Evolutionary conservation across 2,888 invertebrate species (phyloP), one percentile per base, ranked within the genome.

Genomic region (Clepsis dumicolana): DNA sequence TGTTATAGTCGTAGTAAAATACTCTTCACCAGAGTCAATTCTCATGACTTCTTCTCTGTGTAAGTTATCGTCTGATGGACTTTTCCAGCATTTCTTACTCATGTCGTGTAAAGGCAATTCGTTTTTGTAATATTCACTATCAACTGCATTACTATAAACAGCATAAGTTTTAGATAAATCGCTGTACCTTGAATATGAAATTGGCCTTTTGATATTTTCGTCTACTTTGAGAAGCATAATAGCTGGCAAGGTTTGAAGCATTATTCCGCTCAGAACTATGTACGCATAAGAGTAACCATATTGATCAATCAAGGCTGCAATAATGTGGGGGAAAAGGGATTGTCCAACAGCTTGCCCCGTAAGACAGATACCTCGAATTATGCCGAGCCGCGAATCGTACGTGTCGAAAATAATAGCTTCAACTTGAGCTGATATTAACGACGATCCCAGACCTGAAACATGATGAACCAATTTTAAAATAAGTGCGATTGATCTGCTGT

Each of bases 341-440:
- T 91, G 89, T 35, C 93, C 94, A 18, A 93, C 71, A 12, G 94
- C 93, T 84, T 94, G 94, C 1, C 91, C 93, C 3, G 88, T 81
- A 62, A 87, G 90, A 72, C 90, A 90, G 53, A 91, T 62, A 24
- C 89, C 89, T 72, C 90, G 83, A 53, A 94, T 80, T 16, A 90
- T 73, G 44, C 85, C 88, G 16, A 93, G 71, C 16, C 89, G 84
- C 14, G 87, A 82, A 74, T 94, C 92, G 70, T 94, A 94, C 0
- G 90, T 91, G 70, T 94, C 94, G 72, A 90, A 90, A 57, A 94
- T 77, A 18, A 94, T 87, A 27, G 90, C 92, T 70, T 94, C 93
- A 5, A 94, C 88, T 84, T 94, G 94, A 7, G 92, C 90, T 56
- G 93, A 88, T 74, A 93, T 84, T 7, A 94, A 68, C 12, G 93